Base-by-base conservation (phyloP, 2,888 invertebrate genomes). In the Melipona bicolor region DNA sequence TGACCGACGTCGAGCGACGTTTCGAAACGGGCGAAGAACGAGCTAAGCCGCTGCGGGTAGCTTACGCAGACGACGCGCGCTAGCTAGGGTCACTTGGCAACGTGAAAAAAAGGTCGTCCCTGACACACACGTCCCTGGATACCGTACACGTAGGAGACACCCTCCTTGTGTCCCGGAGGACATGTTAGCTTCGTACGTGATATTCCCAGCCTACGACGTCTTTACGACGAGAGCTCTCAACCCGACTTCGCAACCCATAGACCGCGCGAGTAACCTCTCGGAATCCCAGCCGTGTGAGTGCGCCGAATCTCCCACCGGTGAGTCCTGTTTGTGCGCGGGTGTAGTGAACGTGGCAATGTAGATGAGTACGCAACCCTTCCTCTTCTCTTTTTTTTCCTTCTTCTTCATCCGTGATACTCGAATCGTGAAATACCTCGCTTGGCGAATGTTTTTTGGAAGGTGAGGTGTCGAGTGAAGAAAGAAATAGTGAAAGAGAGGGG, bases 171-270 rank as follows among this genome's bases (percentile, higher is more conserved):
- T 92, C 91, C 87, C 91, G 19, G 71, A 91, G 90, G 92, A 91
- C 91, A 90, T 89, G 92, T 91, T 92, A 91, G 88, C 88, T 88
- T 89, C 89, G 91, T 88, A 91, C 92, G 92, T 92, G 92, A 91
- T 91, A 89, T 90, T 89, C 84, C 83, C 80, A 79, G 84, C 74
- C 81, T 86, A 77, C 73, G n/a, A 59, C 88, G 88, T 86, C 89
- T 90, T 89, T 88, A 88, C 88, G 86, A 89, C 68, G 79, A 89
- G 89, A 78, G 82, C 88, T 77, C 90, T 88, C 84, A 65, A 72
- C 56, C 81, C 65, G 74, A 76, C 78, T 89, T 70, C 67, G 75
- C 62, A 73, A 43, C 83, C 78, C 81, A 68, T 65, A 70, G 69
- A 77, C 70, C 77, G 54, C 75, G 61, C 65, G n/a, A 73, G 72